phyloP scores from a whole-genome alignment of 2,888 invertebrate species.

The Neocrepidodera transversa region DNA sequence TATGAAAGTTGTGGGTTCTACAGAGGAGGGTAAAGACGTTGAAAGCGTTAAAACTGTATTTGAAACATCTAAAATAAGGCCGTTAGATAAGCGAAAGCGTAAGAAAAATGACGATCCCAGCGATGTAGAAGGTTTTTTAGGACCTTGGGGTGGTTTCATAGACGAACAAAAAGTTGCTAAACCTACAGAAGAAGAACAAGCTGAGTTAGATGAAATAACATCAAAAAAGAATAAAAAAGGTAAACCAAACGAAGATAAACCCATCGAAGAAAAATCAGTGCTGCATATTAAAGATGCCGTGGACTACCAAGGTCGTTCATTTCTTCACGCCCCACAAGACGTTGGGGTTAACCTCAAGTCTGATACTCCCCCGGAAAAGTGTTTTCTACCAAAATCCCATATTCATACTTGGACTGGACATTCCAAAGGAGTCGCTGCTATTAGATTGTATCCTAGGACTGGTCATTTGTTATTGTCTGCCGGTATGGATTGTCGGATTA shows the following conservation, averaged over 20 bases:
- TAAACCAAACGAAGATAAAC: slow-evolving; percentile 87
- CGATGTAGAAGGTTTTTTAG: slow-evolving; percentile 94
- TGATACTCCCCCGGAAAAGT: slow-evolving; percentile 89
- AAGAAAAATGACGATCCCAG: slow-evolving; percentile 87
- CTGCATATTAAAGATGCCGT: slow-evolving; percentile 89
- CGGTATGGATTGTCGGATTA: slow-evolving; percentile 96
- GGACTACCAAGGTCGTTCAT: slow-evolving; percentile 97
- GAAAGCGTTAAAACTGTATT: slow-evolving; percentile 78
- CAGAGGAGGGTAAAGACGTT: slow-evolving; percentile 70
- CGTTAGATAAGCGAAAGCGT: slow-evolving; percentile 76
- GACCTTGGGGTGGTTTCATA: slow-evolving; percentile 96
- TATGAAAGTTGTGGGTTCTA: slow-evolving; percentile 65
- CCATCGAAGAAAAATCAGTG: slow-evolving; percentile 93
- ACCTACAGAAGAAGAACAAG: slow-evolving; percentile 93
- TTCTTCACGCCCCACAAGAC: slow-evolving; percentile 91
- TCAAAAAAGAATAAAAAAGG: slow-evolving; percentile 90
- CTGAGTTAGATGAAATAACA: slow-evolving; percentile 91
- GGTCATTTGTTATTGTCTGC: slow-evolving; percentile 95
- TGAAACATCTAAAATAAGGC: slow-evolving; percentile 78
- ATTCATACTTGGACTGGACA: slow-evolving; percentile 98
- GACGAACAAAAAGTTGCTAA: slow-evolving; percentile 89
- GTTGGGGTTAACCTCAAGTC: slow-evolving; percentile 88
- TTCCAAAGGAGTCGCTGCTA: slow-evolving; percentile 93
- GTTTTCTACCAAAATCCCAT: slow-evolving; percentile 94
- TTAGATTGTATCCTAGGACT: slow-evolving; percentile 92